Conservation (phyloP, 2,113 vertebrate genomes). For the Macroglossus sobrinus region DNA sequence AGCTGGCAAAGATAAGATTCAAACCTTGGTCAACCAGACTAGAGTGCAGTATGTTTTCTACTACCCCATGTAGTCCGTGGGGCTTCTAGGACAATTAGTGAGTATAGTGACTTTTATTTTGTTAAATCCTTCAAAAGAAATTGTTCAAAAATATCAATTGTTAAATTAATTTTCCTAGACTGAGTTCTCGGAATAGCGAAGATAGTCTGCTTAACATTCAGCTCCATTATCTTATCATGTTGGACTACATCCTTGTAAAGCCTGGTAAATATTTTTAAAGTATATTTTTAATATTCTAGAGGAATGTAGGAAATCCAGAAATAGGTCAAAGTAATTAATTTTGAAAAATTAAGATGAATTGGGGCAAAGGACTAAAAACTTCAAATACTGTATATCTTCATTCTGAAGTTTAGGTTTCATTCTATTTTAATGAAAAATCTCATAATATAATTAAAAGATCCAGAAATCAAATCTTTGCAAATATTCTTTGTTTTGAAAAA, state of each 20-base stretch:
- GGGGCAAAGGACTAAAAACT: background rate
- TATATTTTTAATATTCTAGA: background rate
- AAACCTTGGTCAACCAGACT: background rate
- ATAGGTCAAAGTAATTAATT: background rate
- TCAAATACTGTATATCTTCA: background rate
- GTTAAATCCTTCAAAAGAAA: background rate
- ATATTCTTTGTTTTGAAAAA: constrained; percentile 63
- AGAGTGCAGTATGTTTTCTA: background rate
- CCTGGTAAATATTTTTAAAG: background rate
- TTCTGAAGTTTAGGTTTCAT: background rate
- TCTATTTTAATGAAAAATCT: background rate
- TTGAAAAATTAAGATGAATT: background rate
- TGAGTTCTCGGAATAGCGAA: background rate
- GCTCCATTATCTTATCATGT: background rate
- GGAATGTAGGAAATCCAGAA: background rate
- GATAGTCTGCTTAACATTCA: background rate
- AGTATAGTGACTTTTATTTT: background rate
- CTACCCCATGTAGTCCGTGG: background rate
- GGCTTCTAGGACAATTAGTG: background rate
- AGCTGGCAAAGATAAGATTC: background rate
- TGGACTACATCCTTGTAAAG: background rate
- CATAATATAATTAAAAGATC: background rate
- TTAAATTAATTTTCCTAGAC: background rate
- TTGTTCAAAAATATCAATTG: background rate
- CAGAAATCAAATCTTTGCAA: constrained; percentile 5